Evolutionary conservation across 2,888 invertebrate species (phyloP).

Genomic region (Tetheella fluctuosa): DNA sequence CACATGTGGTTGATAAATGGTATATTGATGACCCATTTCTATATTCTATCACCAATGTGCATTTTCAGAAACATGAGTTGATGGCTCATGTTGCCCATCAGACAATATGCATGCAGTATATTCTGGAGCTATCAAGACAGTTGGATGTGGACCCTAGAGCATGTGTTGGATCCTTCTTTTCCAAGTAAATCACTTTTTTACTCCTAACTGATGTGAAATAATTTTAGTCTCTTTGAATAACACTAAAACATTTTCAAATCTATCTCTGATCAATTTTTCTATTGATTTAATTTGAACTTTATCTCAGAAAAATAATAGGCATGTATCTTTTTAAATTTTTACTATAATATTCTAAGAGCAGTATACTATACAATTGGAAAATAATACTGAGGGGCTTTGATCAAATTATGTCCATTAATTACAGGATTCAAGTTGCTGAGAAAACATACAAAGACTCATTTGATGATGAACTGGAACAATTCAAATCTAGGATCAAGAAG

Average conservation of each 20-base stretch:
- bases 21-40: too few species aligned
- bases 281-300: too few species aligned
- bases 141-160: slow-evolving; percentile 95
- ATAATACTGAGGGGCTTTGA: slow-evolving; percentile 24
- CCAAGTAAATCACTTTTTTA: slow-evolving; percentile 66
- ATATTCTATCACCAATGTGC: slow-evolving; percentile 17
- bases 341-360: neutral
- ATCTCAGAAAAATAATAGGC: neutral
- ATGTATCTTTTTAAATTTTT: neutral
- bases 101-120: slow-evolving; percentile 99
- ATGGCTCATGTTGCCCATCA: slow-evolving; percentile 99
- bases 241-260: too few species aligned
- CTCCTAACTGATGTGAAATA: neutral
- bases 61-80: slow-evolving; percentile 92
- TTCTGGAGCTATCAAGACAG: slow-evolving; percentile 97
- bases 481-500: slow-evolving; percentile 93
- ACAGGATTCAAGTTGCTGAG: slow-evolving; percentile 96
- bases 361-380: slow-evolving; percentile 12
- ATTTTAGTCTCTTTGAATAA: neutral
- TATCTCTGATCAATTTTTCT: too few species aligned
- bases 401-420: neutral
- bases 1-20: too few species aligned
- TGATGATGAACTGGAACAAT: slow-evolving; percentile 94
- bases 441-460: slow-evolving; percentile 96
- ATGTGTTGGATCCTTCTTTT: slow-evolving; percentile 95